Evolutionary conservation across 2,797 vertebrate species (phyloP).

Genomic region (Halcyon badia): DNA sequence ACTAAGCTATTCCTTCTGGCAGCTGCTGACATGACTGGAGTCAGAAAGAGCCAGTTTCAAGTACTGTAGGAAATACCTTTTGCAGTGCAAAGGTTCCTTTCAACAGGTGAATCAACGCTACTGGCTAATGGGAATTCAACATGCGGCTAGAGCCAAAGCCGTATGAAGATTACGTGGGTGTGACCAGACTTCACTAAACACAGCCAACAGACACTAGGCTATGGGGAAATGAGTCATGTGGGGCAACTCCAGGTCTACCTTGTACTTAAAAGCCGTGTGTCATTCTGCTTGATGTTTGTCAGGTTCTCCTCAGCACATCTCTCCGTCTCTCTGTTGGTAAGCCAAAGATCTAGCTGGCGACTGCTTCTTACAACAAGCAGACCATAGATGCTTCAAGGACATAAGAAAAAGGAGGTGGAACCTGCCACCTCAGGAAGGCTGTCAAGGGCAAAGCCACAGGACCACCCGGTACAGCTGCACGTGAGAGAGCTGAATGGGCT

Average conservation of each 20-base stretch:
- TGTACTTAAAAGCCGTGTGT: neutral
- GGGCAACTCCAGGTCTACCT: neutral
- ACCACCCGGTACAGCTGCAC: neutral
- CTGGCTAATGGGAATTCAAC: neutral
- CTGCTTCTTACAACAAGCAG: neutral
- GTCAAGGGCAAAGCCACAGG: neutral
- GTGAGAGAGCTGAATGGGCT: neutral
- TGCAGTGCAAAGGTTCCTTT: neutral
- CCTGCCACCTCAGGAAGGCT: neutral
- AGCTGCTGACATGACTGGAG: neutral
- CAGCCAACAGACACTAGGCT: rapidly evolving
- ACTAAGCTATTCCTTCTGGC: neutral
- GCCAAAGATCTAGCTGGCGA: neutral
- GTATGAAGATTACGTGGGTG: rapidly evolving
- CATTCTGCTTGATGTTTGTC: neutral
- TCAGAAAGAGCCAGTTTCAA: neutral
- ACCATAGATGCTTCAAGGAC: neutral
- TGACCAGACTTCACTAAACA: neutral
- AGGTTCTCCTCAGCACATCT: neutral
- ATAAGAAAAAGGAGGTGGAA: neutral
- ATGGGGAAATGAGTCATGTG: neutral
- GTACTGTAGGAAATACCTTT: neutral
- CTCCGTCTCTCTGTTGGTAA: neutral
- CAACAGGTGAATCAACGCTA: neutral
- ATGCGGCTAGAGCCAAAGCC: neutral